phyloP scores from a whole-genome alignment of 2,113 vertebrate genomes.

The Clarias batrachus region DNA sequence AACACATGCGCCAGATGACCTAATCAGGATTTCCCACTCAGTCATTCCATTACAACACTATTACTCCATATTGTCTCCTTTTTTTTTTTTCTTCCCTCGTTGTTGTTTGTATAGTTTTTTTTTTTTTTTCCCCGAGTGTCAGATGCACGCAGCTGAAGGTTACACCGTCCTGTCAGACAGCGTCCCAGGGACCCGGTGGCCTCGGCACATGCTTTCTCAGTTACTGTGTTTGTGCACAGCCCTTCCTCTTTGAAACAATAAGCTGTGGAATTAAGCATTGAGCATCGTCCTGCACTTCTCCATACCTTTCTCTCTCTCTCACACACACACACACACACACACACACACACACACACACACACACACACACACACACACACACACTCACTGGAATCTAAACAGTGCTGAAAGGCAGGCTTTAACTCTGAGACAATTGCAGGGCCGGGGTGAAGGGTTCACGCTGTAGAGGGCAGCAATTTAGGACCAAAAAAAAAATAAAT shows the following conservation, averaged over 20 bases:
- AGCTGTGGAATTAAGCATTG: slow-evolving; percentile 74
- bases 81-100: neutral
- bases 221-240: slow-evolving; percentile 89
- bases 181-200: slow-evolving; percentile 56
- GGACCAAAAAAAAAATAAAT: slow-evolving; percentile 51
- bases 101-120: neutral
- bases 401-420: slow-evolving; percentile 66
- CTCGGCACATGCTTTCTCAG: slow-evolving; percentile 79
- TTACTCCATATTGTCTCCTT: neutral
- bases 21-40: slow-evolving; percentile 20
- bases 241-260: slow-evolving; percentile 96
- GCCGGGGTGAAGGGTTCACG: slow-evolving; percentile 70
- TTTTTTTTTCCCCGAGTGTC: neutral
- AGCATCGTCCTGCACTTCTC: slow-evolving; percentile 37
- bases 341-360: neutral
- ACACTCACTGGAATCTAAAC: slow-evolving; percentile 46
- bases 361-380: slow-evolving; percentile 17
- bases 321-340: slow-evolving; percentile 12
- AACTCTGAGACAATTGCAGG: slow-evolving; percentile 71
- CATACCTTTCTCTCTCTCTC: too few relatives aligned
- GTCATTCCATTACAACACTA: neutral
- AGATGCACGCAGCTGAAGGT: slow-evolving; percentile 44
- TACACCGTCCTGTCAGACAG: slow-evolving; percentile 63
- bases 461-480: slow-evolving; percentile 68
- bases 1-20: slow-evolving; percentile 26